These are phyloP conservation scores for Empis livida DNA, from an alignment of 2,888 invertebrate species.

Conservation along the genomic window DNA sequence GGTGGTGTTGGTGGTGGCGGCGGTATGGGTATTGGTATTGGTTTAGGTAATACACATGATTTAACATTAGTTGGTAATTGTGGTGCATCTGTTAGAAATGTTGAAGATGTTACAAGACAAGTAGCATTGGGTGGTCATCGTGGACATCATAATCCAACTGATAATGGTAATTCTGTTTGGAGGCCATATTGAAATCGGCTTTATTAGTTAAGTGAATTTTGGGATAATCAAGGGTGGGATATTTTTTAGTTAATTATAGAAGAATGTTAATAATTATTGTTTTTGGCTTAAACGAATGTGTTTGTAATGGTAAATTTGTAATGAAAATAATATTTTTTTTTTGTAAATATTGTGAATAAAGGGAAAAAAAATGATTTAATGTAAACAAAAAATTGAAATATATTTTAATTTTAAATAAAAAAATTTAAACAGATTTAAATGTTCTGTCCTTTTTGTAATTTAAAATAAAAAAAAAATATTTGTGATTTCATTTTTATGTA, in stretches of 20 bases:
- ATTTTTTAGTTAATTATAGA: too few species aligned
- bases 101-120: constrained; percentile 34
- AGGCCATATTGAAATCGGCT: constrained; percentile 52
- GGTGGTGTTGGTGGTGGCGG: constrained; percentile 22
- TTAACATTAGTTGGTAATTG: constrained; percentile 35
- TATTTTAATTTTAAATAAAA: too few species aligned
- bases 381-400: too few species aligned
- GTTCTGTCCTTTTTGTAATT: neutral
- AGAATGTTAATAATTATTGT: neutral
- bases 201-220: too few species aligned
- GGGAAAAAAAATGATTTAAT: neutral
- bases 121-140: constrained; percentile 34
- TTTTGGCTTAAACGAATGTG: neutral
- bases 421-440: too few species aligned
- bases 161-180: constrained; percentile 56
- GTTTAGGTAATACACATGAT: constrained; percentile 17
- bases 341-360: neutral
- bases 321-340: neutral
- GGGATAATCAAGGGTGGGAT: too few species aligned
- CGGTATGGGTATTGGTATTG: constrained; percentile 25
- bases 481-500: too few species aligned
- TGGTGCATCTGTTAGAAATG: constrained; percentile 33
- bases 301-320: neutral
- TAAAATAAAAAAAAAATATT: neutral
- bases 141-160: constrained; percentile 35